Evolutionary conservation across 1,140 invertebrate genomes (phyloP).

Genomic region (Neomicropteryx cornuta): DNA sequence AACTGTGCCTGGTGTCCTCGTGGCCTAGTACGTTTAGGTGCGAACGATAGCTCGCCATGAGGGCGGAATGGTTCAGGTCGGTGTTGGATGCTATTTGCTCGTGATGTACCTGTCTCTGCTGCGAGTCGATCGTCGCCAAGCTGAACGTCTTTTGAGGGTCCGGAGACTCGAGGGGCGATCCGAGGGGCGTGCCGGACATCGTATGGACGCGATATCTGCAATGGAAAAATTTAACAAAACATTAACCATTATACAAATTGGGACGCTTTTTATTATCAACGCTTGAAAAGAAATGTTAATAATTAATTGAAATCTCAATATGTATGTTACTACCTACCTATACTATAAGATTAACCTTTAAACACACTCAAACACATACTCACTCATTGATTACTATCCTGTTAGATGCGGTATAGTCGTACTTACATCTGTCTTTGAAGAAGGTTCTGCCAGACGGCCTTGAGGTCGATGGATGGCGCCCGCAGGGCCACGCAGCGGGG

Average conservation of each 20-base stretch:
- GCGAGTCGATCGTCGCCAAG: conserved; percentile 47
- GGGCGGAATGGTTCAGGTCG: conserved; percentile 30
- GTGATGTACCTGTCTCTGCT: conserved; percentile 43
- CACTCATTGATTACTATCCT: not conserved
- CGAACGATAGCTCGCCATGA: conserved; percentile 31
- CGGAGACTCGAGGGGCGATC: conserved; percentile 59
- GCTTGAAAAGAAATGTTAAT: too few species aligned
- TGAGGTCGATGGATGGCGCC: conserved; percentile 69
- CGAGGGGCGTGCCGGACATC: conserved; percentile 46
- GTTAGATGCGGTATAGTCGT: conserved; percentile 1
- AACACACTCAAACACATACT: not conserved
- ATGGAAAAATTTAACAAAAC: too few species aligned
- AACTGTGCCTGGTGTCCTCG: conserved; percentile 20
- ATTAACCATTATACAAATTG: too few species aligned
- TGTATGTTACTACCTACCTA: too few species aligned
- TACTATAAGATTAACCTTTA: too few species aligned
- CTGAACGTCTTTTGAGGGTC: conserved; percentile 49
- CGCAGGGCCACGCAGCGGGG: conserved; percentile 59
- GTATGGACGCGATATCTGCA: conserved; percentile 59
- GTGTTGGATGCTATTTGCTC: conserved; percentile 36
- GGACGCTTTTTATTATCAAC: too few species aligned
- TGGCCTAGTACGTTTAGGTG: conserved; percentile 32
- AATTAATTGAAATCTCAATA: too few species aligned
- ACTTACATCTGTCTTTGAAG: conserved; percentile 77
- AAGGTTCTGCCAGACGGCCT: conserved; percentile 83